Conservation (phyloP, 1,140 invertebrate genomes). For the Drosophila pruinosa region DNA sequence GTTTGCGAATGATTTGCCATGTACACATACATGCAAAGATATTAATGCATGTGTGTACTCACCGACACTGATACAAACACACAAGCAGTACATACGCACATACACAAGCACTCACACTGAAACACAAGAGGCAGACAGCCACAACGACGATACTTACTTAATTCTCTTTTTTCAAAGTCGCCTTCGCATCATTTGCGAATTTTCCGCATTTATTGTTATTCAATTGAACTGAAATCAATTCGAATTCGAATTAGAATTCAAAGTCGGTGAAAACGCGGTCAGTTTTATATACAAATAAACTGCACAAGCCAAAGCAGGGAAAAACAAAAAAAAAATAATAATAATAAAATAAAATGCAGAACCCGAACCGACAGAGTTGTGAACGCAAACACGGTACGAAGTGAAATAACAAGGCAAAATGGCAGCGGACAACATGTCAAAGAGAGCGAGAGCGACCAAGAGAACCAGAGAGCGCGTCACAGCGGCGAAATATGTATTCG, state of each 20-base stretch:
- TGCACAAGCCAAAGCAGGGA: conserved; percentile 65
- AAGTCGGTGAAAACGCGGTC: conserved; percentile 40
- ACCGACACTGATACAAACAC: conserved; percentile 22
- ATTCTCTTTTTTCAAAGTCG: conserved; percentile 65
- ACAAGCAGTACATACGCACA: conserved; percentile 23
- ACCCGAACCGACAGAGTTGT: conserved; percentile 77
- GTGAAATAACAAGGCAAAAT: conserved; percentile 77
- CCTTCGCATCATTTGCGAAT: conserved; percentile 72
- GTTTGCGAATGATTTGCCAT: conserved; percentile 47
- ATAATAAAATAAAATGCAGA: conserved; percentile 81
- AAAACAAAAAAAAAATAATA: conserved; percentile 78
- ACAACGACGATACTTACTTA: conserved; percentile 70
- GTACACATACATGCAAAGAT: conserved; percentile 33
- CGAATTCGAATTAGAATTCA: conserved; percentile 24
- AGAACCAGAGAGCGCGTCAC: conserved; percentile 42
- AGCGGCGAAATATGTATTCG: conserved; percentile 53
- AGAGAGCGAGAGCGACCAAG: conserved; percentile 51
- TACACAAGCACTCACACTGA: conserved; percentile 17
- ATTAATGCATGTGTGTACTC: conserved; percentile 26
- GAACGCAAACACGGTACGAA: conserved; percentile 79
- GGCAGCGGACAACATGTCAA: conserved; percentile 38
- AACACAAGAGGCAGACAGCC: conserved; percentile 49
- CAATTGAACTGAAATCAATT: conserved; percentile 44
- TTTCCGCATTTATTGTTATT: conserved; percentile 70
- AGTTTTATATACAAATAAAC: conserved; percentile 50